phyloP scores from a whole-genome alignment of 1,140 invertebrate species.

The Stegodyphus dumicola region DNA sequence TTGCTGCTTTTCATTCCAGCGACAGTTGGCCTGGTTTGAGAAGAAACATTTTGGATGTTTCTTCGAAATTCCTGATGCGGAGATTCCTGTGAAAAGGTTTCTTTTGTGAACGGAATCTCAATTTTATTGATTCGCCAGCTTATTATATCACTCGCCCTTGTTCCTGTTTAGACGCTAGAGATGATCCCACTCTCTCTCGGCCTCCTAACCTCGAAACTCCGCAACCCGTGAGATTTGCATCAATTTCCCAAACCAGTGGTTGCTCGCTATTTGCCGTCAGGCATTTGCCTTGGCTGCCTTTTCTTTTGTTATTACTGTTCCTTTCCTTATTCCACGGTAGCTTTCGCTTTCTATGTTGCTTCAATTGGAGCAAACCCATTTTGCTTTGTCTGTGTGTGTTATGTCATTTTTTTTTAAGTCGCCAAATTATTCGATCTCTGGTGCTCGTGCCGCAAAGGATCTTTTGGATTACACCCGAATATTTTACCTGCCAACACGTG shows the following conservation, averaged over 20 bases:
- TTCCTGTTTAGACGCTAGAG: background rate
- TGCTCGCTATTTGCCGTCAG: background rate
- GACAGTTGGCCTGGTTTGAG: background rate
- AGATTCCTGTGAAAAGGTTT: background rate
- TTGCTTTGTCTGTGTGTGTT: too few species aligned
- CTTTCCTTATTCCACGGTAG: background rate
- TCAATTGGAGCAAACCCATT: background rate
- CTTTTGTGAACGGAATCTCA: background rate
- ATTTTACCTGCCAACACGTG: background rate
- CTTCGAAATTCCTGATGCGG: background rate
- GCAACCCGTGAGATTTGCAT: background rate
- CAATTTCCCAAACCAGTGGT: background rate
- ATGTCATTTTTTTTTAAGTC: too few species aligned
- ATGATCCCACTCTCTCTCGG: background rate
- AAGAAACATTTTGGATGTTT: background rate
- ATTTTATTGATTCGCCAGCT: background rate
- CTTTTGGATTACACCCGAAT: too few species aligned
- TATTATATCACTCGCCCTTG: constrained; percentile 1
- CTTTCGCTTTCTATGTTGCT: background rate
- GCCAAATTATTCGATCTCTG: too few species aligned
- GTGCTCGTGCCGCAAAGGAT: too few species aligned
- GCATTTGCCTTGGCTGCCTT: background rate
- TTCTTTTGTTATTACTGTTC: background rate
- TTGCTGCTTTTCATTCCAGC: background rate
- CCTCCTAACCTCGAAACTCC: constrained; percentile 6